Base-by-base conservation (phyloP, 2,888 invertebrate genomes). In the Eurytoma californica region DNA sequence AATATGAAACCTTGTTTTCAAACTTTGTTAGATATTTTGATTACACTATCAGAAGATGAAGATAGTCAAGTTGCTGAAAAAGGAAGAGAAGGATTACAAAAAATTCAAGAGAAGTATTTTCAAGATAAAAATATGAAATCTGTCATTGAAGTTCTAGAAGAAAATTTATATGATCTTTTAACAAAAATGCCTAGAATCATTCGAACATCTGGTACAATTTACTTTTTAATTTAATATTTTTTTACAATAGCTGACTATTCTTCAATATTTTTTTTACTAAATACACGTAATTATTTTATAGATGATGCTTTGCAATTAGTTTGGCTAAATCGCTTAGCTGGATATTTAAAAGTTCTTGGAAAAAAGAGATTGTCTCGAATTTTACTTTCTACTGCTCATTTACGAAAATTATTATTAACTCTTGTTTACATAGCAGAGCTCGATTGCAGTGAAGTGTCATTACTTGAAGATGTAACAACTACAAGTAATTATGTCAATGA, bases 11-110 rank as follows among this genome's bases (percentile, higher is more conserved):
- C 91, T 0, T 94, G 93, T 69, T 90, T 94, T 66, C 90, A 92
- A n/a, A 89, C 92, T 81, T 90, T 94, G 9, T 88, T 95, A 3
- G 95, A 95, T 88, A 92, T 94, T 51, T 88, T 95, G 9, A 92
- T 96, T 81, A 91, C 93, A 0, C 89, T 96, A 47, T 92, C 94
- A 0, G 94, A 94, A 86, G 95, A 96, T 89, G 92, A 93, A 12
- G 90, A 92, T 80, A 84, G 88, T 0, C 90, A 92, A 80, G 93
- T 95, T 16, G 86, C 92, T 16, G 82, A 85, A 4, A 84, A 87
- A 69, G 92, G 93, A 82, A 86, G 85, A 24, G 68, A 82, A 24
- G 87, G 86, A 80, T 86, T 91, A 5, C 88, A 87, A 24, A 89
- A 86, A 83, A 91, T 93, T 84, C 90, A 89, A 30, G 86, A 85